Percentiles rank a stretch among this genome's conserved stretches.
phyloP scores from a whole-genome alignment of 2,113 vertebrate species.

The Hydrolagus affinis region DNA sequence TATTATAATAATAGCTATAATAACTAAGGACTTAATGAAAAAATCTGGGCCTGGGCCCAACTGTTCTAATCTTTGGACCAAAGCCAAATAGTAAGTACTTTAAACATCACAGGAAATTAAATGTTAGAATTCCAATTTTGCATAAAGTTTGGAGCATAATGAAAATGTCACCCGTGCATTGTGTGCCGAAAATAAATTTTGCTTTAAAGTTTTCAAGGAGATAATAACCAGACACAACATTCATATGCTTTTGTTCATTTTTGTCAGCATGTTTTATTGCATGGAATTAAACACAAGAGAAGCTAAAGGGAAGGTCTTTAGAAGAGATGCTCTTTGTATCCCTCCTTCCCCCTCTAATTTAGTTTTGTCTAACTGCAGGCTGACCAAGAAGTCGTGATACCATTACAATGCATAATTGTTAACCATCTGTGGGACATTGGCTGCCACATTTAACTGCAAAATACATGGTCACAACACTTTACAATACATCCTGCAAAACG shows the following conservation, averaged over 20 bases:
- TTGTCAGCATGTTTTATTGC: conserved; percentile 21
- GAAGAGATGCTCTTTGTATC: neutral
- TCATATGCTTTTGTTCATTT: conserved; percentile 29
- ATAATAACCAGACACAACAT: conserved; percentile 84
- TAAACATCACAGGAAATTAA: conserved; percentile 98
- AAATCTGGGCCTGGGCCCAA: neutral
- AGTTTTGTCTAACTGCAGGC: neutral
- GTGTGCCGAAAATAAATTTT: conserved; percentile 85
- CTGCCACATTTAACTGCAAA: no score
- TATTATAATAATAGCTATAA: conserved; percentile 13
- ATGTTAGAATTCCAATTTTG: conserved; percentile 94
- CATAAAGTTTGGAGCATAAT: conserved; percentile 89
- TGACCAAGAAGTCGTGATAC: no score
- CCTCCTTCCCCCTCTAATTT: neutral
- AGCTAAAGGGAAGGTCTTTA: neutral
- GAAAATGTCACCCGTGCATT: conserved; percentile 93
- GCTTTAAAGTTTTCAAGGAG: conserved; percentile 72
- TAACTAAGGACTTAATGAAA: conserved; percentile 14
- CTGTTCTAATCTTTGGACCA: conserved; percentile 75
- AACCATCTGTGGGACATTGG: no score
- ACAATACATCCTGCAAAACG: no score
- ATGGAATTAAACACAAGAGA: conserved; percentile 14
- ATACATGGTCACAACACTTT: no score
- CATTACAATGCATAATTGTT: no score
- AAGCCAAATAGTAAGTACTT: conserved; percentile 88